Conservation (phyloP, 2,888 invertebrate species). For the Therioaphis trifolii region DNA sequence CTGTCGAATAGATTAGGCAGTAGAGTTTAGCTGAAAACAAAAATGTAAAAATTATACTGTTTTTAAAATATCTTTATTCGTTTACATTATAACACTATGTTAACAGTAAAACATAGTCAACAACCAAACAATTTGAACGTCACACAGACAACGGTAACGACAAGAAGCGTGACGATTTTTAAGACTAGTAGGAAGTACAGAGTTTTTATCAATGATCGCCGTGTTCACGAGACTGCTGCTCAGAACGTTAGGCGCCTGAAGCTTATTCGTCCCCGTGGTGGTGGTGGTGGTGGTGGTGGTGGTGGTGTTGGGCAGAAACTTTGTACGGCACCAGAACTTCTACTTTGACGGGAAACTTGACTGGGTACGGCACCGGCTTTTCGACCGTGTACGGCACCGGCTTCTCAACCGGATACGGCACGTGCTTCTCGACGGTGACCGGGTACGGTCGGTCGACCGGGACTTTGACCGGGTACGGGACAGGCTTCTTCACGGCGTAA, state of each 20-base stretch:
- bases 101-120: background rate
- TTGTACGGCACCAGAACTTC: constrained; percentile 64
- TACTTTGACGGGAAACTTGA: constrained; percentile 74
- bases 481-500: constrained; percentile 63
- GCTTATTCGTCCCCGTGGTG: too few relatives aligned
- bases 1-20: too few relatives aligned
- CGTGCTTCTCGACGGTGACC: constrained; percentile 77
- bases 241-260: too few relatives aligned
- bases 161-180: background rate
- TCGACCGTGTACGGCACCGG: constrained; percentile 82
- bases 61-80: background rate
- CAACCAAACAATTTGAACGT: too few relatives aligned
- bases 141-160: background rate
- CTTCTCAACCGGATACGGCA: constrained; percentile 79
- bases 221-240: background rate
- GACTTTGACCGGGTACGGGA: constrained; percentile 65
- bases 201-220: background rate
- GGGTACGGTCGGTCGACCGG: constrained; percentile 65
- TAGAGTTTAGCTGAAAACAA: too few relatives aligned
- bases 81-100: background rate
- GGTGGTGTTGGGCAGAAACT: too few relatives aligned
- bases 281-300: too few relatives aligned
- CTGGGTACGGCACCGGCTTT: constrained; percentile 75
- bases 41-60: too few relatives aligned
- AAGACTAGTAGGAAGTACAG: background rate